Evolutionary conservation across 2,797 vertebrate species (phyloP).

Genomic region (Aeoliscus strigatus): DNA sequence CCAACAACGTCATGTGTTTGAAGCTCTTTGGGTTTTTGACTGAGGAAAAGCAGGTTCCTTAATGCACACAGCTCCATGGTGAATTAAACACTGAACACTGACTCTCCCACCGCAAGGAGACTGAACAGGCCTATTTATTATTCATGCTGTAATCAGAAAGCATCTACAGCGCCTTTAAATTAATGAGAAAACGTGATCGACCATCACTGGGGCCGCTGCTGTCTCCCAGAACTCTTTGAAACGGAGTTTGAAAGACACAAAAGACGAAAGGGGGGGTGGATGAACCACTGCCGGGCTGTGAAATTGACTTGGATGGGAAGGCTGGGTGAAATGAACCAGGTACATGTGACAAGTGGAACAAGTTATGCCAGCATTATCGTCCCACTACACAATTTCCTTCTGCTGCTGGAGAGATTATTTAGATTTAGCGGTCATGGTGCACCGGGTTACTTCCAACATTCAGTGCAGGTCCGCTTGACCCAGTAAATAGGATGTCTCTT

Average conservation of each 20-base stretch:
- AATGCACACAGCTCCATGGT: slow-evolving; percentile 58
- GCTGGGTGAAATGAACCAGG: slow-evolving; percentile 41
- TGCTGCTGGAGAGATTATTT: slow-evolving; percentile 19
- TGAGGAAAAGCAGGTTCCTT: slow-evolving; percentile 44
- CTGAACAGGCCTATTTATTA: slow-evolving; percentile 67
- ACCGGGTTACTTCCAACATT: slow-evolving; percentile 10
- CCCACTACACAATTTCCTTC: slow-evolving; percentile 18
- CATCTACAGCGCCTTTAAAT: slow-evolving; percentile 63
- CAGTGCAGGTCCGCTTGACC: slow-evolving; percentile 3
- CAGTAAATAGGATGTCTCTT: slow-evolving; percentile 1
- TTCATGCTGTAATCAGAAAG: slow-evolving; percentile 72
- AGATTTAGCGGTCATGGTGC: slow-evolving; percentile 4
- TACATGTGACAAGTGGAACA: slow-evolving; percentile 38
- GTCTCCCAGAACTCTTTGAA: slow-evolving; percentile 62
- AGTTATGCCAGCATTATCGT: slow-evolving; percentile 30
- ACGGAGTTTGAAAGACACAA: slow-evolving; percentile 67
- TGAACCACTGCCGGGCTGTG: slow-evolving; percentile 38
- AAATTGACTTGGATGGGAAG: slow-evolving; percentile 66
- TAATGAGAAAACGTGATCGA: slow-evolving; percentile 74
- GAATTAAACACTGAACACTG: slow-evolving; percentile 61
- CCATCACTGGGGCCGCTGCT: slow-evolving; percentile 53
- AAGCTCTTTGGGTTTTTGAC: slow-evolving; percentile 27
- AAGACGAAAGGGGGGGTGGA: slow-evolving; percentile 5
- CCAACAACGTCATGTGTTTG: slow-evolving; percentile 51
- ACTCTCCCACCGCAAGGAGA: slow-evolving; percentile 39